Evolutionary conservation across 2,113 vertebrate genomes (phyloP).

Genomic region (Takifugu bimaculatus): DNA sequence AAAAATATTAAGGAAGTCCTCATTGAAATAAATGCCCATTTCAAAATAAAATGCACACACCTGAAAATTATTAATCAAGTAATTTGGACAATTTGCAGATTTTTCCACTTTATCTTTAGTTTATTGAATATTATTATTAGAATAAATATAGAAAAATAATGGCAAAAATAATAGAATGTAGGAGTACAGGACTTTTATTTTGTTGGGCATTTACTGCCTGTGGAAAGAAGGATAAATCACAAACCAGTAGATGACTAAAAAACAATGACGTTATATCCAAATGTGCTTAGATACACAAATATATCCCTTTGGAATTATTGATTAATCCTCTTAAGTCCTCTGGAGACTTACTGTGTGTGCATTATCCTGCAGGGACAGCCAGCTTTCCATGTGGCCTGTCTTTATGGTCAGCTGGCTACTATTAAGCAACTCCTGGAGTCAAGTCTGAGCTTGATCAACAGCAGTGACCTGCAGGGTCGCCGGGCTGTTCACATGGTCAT

Average conservation of each 20-base stretch:
- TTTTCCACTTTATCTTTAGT: too few species aligned
- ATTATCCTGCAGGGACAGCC: constrained; percentile 43
- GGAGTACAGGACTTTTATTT: too few species aligned
- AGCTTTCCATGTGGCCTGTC: constrained; percentile 57
- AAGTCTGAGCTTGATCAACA: constrained; percentile 30
- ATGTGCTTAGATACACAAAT: too few species aligned
- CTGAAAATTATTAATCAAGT: too few species aligned
- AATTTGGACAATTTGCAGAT: too few species aligned
- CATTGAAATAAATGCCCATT: too few species aligned
- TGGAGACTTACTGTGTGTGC: neutral
- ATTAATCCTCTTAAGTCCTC: neutral
- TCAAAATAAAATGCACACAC: too few species aligned
- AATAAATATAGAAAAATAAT: neutral
- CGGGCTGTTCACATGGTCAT: constrained; percentile 65
- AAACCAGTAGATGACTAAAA: too few species aligned
- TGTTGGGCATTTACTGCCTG: too few species aligned
- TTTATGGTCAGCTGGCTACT: constrained; percentile 44
- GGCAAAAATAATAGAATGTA: neutral
- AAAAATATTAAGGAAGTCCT: too few species aligned
- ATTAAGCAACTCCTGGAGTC: constrained; percentile 48
- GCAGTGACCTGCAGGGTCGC: constrained; percentile 37
- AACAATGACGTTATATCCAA: too few species aligned
- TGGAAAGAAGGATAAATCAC: too few species aligned
- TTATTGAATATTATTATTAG: neutral
- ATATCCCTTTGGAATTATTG: neutral